A percentile compares a stretch with the other conserved stretches of the same genome.
These are phyloP conservation scores for Laticauda laticaudata DNA, from an alignment of 2,113 vertebrate genomes.

Conservation along the genomic window DNA sequence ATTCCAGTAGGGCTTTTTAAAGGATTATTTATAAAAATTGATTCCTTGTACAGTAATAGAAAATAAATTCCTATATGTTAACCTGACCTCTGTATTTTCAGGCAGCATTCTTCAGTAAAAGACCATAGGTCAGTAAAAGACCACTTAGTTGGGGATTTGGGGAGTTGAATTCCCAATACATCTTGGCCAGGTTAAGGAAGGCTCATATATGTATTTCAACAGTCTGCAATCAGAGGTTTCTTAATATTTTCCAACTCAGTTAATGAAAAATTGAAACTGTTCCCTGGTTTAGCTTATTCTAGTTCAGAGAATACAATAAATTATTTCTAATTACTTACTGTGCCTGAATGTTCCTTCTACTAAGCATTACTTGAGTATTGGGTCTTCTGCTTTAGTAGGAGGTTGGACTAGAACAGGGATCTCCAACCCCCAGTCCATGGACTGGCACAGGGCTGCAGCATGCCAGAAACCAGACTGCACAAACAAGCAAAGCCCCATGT, in stretches of 20 bases:
- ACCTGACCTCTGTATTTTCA: not conserved
- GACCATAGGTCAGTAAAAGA: not conserved
- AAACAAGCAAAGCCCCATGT: too few species aligned
- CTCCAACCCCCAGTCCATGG: too few species aligned
- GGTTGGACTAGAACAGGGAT: not conserved
- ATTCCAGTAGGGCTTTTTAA: conserved; percentile 45
- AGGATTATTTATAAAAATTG: conserved; percentile 34
- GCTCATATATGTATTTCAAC: conserved; percentile 10
- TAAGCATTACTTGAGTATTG: not conserved
- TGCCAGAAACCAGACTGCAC: too few species aligned
- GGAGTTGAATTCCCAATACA: not conserved
- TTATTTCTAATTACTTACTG: not conserved
- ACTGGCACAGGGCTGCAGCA: too few species aligned
- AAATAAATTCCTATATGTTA: not conserved
- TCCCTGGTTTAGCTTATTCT: conserved; percentile 12
- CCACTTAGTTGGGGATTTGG: not conserved
- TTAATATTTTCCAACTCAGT: conserved; percentile 33
- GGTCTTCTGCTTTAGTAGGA: not conserved
- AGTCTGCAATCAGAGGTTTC: conserved; percentile 31
- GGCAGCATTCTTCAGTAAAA: not conserved
- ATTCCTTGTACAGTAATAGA: conserved; percentile 8
- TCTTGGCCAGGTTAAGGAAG: not conserved
- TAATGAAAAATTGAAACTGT: conserved; percentile 14
- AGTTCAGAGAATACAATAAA: not conserved
- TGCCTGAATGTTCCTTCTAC: not conserved